A percentile compares a stretch with the other conserved stretches of the same genome.
These are phyloP conservation scores for Branchellion lobata DNA, from an alignment of 2,888 invertebrate species.

Conservation along the genomic window DNA sequence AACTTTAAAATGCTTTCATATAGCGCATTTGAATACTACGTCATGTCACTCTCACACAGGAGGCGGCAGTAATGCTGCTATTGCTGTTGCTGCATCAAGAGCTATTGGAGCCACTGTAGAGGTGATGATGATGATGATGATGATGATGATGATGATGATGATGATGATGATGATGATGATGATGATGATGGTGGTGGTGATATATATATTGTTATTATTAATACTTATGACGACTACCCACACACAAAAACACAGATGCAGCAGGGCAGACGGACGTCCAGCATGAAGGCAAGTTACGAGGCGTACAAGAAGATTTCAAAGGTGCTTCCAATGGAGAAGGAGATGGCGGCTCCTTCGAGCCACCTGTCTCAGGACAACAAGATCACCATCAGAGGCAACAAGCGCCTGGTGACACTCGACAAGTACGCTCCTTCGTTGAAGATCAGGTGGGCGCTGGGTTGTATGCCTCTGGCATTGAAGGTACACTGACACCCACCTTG, in stretches of 20 bases:
- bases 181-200: too few relatives aligned
- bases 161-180: slow-evolving; percentile 47
- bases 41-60: slow-evolving; percentile 77
- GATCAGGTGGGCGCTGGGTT: neutral
- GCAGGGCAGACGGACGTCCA: slow-evolving; percentile 87
- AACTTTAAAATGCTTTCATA: too few relatives aligned
- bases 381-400: neutral
- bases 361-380: neutral
- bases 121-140: slow-evolving; percentile 52
- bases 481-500: too few relatives aligned
- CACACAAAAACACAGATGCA: slow-evolving; percentile 69
- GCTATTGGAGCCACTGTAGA: slow-evolving; percentile 91
- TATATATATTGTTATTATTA: too few relatives aligned
- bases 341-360: neutral
- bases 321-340: neutral
- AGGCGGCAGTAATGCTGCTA: slow-evolving; percentile 78
- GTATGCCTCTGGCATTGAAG: too few relatives aligned
- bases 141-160: too few relatives aligned
- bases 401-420: neutral
- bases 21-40: too few relatives aligned
- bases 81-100: slow-evolving; percentile 84
- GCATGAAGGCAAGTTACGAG: slow-evolving; percentile 90
- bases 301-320: slow-evolving; percentile 65
- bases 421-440: neutral
- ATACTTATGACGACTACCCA: too few relatives aligned